Conservation (phyloP, 2,888 invertebrate genomes). For the Sepiola atlantica region DNA sequence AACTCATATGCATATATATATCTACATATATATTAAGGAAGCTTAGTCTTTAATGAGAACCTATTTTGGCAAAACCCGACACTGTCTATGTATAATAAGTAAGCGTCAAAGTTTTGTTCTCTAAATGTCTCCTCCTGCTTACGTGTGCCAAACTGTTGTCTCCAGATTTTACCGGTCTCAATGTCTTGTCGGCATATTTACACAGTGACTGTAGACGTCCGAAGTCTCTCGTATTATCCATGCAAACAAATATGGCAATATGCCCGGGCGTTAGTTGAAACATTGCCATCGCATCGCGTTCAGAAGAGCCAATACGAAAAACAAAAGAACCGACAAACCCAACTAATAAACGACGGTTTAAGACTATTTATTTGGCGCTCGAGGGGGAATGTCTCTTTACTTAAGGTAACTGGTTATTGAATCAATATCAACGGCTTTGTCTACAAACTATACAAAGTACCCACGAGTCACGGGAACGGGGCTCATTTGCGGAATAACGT, state of each 20-base stretch:
- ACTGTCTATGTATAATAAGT: not conserved
- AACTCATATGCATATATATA: too few relatives aligned
- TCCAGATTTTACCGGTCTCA: not conserved
- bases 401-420: not conserved
- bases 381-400: not conserved
- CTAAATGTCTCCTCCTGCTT: not conserved
- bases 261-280: not conserved
- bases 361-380: constrained; percentile 6
- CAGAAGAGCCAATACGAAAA: not conserved
- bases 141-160: constrained; percentile 32
- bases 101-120: not conserved
- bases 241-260: not conserved
- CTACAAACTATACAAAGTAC: not conserved
- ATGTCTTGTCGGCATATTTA: not conserved
- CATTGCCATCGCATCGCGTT: not conserved
- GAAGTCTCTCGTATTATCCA: not conserved
- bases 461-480: not conserved
- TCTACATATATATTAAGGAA: too few relatives aligned
- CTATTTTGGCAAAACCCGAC: not conserved
- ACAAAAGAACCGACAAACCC: not conserved
- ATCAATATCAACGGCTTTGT: not conserved
- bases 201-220: not conserved
- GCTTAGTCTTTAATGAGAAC: not conserved
- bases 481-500: too few relatives aligned
- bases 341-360: not conserved